Conservation (phyloP, 1,140 invertebrate species). For the Drosophila subobscura region DNA sequence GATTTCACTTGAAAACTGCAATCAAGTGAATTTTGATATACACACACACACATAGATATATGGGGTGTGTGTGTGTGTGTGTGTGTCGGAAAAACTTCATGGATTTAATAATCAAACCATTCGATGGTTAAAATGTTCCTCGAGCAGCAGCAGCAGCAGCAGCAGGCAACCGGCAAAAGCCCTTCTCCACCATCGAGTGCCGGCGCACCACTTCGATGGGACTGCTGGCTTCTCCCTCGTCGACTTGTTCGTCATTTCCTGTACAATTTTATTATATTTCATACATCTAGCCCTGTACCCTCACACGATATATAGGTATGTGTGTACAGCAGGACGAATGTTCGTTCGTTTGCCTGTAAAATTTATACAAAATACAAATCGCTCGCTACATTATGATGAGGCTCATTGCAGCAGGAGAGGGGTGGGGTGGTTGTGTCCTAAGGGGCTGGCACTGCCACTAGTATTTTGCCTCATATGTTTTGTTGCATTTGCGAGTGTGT, state of each 20-base stretch:
- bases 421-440: neutral
- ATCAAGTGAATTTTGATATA: slow-evolving; percentile 81
- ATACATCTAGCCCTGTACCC: slow-evolving; percentile 57
- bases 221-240: slow-evolving; percentile 32
- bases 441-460: slow-evolving; percentile 14
- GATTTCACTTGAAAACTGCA: slow-evolving; percentile 82
- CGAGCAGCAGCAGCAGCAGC: slow-evolving; percentile 43
- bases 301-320: slow-evolving; percentile 8
- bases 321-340: slow-evolving; percentile 35
- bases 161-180: neutral
- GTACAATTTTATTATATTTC: slow-evolving; percentile 82
- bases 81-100: slow-evolving; percentile 74
- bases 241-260: slow-evolving; percentile 79
- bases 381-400: slow-evolving; percentile 56
- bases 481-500: slow-evolving; percentile 50
- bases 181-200: slow-evolving; percentile 31
- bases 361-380: slow-evolving; percentile 60
- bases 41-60: too few relatives aligned
- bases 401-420: slow-evolving; percentile 25
- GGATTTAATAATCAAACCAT: slow-evolving; percentile 83
- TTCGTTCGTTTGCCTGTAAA: slow-evolving; percentile 37
- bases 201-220: too few relatives aligned
- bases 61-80: slow-evolving; percentile 18
- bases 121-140: slow-evolving; percentile 79
- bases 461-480: slow-evolving; percentile 53